A percentile compares a stretch with the other conserved stretches of the same genome.
phyloP scores from a whole-genome alignment of 64 coral and sea anemone species.

The Platygyra sinensis region DNA sequence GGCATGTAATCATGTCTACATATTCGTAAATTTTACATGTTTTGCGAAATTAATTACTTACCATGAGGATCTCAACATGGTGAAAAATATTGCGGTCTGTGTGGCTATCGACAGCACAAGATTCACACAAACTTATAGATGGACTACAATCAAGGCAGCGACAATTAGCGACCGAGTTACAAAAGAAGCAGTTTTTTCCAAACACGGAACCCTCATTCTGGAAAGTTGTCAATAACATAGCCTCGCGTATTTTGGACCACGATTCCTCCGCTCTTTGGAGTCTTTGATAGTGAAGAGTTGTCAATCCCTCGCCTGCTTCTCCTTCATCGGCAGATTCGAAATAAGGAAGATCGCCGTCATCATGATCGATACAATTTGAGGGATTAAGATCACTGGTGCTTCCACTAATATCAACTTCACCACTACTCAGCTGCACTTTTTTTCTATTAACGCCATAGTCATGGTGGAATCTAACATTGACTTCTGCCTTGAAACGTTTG shows the following conservation, averaged over 20 bases:
- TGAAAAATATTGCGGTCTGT: not conserved
- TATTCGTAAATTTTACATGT: no score
- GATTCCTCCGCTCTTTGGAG: conserved; percentile 13
- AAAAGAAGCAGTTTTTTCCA: conserved; percentile 17
- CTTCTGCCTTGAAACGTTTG: no score
- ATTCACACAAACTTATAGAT: conserved; percentile 19
- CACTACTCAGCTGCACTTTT: no score
- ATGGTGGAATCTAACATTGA: no score
- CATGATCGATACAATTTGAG: no score
- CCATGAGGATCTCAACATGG: conserved; percentile 3
- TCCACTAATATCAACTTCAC: no score
- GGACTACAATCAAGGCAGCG: conserved; percentile 7
- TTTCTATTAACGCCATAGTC: no score
- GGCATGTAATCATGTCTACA: no score
- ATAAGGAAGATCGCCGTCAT: no score
- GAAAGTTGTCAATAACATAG: conserved; percentile 10
- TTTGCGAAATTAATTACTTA: not conserved
- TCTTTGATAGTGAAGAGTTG: not conserved
- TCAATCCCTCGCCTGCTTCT: no score
- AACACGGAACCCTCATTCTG: conserved; percentile 2
- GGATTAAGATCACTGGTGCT: no score
- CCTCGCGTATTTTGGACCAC: not conserved
- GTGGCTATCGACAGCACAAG: conserved; percentile 19
- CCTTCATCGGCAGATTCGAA: no score
- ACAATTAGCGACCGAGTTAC: conserved; percentile 11